Evolutionary conservation across 2,888 invertebrate genomes (phyloP), one percentile per base, ranked within the genome.

Genomic region (Seladonia tumulorum): DNA sequence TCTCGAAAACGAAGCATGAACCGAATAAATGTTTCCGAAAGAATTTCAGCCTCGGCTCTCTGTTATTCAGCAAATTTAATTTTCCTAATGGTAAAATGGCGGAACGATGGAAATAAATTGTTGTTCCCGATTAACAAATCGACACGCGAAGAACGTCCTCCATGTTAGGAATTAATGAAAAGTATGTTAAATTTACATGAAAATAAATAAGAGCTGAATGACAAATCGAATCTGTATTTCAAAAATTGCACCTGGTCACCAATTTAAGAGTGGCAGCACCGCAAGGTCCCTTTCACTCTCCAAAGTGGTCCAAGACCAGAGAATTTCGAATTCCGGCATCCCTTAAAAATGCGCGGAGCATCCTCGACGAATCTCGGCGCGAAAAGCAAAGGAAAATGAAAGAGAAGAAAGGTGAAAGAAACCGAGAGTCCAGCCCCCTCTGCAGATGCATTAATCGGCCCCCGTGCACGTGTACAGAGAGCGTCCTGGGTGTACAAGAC

Each of bases 401-500:
- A 78, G 57, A 29, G n/a, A 66, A 53, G 78, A 60, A 42, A 10
- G 35, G 42, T 18, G 66, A 66, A 66, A 66, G 68, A 68, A 42
- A 35, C 16, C 16, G 12, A 29, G 49, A 66, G 68, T 22, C 22
- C n/a, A 47, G 60, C 49, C 47, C 60, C 60, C 14, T 53, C 49
- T 39, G 53, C 35, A 39, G 87, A 88, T 88, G 91, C 89, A 91
- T 93, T 92, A 93, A 93, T 89, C 90, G 91, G 57, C 73, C 74
- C n/a, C n/a, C 49, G 84, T 86, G 89, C 84, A 89, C 80, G 86
- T 81, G 90, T 76, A 86, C 73, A 82, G 87, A 93, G 90, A 66
- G 68, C 90, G 91, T 94, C 93, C 93, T 92, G 92, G 93, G 93
- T 93, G 87, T 87, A 90, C 92, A 93, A 94, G 93, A 93, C 92